Evolutionary conservation across 2,797 vertebrate genomes (phyloP).

Genomic region (Oreortyx pictus): DNA sequence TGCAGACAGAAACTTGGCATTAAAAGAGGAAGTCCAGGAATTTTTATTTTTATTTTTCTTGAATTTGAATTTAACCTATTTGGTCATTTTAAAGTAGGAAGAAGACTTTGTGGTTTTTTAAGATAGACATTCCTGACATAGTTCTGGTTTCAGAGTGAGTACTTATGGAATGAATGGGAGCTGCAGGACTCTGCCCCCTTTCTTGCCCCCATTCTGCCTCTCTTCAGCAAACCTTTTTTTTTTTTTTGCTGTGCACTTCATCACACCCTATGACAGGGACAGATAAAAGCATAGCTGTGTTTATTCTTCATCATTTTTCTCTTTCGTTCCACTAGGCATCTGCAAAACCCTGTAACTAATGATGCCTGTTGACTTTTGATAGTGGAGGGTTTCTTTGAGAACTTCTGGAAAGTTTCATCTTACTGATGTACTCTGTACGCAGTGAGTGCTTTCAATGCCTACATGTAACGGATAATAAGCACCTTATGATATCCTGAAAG

Average conservation of each 20-base stretch:
- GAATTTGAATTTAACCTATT: slow-evolving; percentile 10
- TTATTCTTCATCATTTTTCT: not conserved
- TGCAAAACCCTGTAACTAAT: not conserved
- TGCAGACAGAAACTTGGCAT: slow-evolving; percentile 56
- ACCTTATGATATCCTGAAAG: not conserved
- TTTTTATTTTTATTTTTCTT: not conserved
- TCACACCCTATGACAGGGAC: not conserved
- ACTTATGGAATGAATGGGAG: not conserved
- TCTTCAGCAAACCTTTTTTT: not conserved
- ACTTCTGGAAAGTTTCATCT: not conserved
- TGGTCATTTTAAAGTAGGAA: slow-evolving; percentile 30
- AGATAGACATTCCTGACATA: slow-evolving; percentile 45
- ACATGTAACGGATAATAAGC: not conserved
- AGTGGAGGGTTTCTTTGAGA: not conserved
- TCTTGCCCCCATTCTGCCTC: not conserved
- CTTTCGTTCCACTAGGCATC: not conserved
- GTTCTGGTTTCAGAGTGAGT: slow-evolving; percentile 33
- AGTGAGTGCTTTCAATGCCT: not conserved
- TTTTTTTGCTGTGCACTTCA: not conserved
- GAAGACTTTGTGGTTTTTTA: not conserved
- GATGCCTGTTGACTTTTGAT: not conserved
- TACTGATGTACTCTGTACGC: not conserved
- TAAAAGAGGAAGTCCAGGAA: not conserved
- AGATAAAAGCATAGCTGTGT: not conserved
- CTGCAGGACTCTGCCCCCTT: not conserved